phyloP scores from a whole-genome alignment of 2,888 invertebrate genomes.

The Thymelicus acteon region DNA sequence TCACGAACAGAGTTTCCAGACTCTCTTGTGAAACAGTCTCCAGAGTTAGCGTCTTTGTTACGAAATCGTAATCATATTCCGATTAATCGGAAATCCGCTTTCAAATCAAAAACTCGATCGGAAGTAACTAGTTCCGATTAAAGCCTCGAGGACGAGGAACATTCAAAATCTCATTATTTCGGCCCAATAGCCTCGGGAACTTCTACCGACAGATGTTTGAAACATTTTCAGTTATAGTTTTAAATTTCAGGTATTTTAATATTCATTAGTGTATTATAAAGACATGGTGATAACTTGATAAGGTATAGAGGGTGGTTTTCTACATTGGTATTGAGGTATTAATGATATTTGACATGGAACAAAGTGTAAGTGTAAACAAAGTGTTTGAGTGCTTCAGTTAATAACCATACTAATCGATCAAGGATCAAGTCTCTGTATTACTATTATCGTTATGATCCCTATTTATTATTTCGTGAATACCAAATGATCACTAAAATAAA shows the following conservation, averaged over 20 bases:
- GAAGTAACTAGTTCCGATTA: slow-evolving; percentile 35
- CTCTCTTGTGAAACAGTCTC: background rate
- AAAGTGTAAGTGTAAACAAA: no score
- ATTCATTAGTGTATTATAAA: background rate
- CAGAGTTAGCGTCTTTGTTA: background rate
- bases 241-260: slow-evolving; percentile 23
- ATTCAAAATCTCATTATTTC: slow-evolving; percentile 36
- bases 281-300: no score
- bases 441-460: no score
- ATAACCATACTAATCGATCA: no score
- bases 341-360: no score
- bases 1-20: no score
- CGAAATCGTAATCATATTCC: slow-evolving; percentile 21
- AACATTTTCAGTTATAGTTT: slow-evolving; percentile 29
- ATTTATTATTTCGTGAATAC: no score
- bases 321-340: no score
- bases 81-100: slow-evolving; percentile 24
- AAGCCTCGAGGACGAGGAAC: slow-evolving; percentile 20
- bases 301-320: background rate
- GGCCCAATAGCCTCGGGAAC: slow-evolving; percentile 25
- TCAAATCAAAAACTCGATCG: slow-evolving; percentile 29
- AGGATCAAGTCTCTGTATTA: no score
- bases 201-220: slow-evolving; percentile 29
- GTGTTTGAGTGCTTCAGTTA: no score
- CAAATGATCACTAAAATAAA: no score